phyloP scores from a whole-genome alignment of 2,888 invertebrate genomes.

The Scaptomyza caliginosa region DNA sequence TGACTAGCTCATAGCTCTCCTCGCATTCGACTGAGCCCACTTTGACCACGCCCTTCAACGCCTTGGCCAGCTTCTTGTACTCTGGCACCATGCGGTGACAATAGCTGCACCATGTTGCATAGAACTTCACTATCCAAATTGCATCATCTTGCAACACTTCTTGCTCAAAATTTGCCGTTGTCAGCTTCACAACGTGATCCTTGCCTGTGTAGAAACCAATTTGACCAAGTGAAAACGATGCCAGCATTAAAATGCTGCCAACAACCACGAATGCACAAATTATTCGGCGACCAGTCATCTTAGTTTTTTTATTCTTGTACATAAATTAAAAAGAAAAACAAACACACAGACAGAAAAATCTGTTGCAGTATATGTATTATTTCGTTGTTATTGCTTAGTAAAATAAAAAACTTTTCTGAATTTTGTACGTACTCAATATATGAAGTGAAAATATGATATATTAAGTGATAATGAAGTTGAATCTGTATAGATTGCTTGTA shows the following conservation, averaged over 20 bases:
- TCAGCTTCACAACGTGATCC: constrained; percentile 15
- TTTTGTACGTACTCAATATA: not conserved
- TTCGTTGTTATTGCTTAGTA: not conserved
- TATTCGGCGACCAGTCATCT: not conserved
- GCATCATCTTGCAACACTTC: constrained; percentile 16
- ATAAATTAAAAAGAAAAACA: not conserved
- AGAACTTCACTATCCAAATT: constrained; percentile 23
- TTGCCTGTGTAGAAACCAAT: not conserved
- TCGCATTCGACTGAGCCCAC: constrained; percentile 17
- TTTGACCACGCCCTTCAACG: constrained; percentile 13
- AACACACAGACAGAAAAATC: not conserved
- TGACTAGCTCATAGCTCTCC: not conserved
- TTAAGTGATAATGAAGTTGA: not conserved
- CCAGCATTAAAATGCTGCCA: not conserved
- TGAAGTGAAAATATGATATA: not conserved
- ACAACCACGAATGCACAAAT: not conserved
- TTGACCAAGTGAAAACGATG: not conserved
- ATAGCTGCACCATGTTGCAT: constrained; percentile 20
- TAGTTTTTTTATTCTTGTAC: not conserved
- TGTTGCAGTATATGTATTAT: not conserved
- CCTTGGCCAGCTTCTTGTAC: constrained; percentile 13
- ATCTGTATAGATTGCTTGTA: no score
- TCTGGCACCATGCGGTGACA: constrained; percentile 11
- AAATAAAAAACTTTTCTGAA: not conserved
- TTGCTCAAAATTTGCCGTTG: not conserved